phyloP scores from a whole-genome alignment of 2,113 vertebrate species.

The Cyrtonyx montezumae region DNA sequence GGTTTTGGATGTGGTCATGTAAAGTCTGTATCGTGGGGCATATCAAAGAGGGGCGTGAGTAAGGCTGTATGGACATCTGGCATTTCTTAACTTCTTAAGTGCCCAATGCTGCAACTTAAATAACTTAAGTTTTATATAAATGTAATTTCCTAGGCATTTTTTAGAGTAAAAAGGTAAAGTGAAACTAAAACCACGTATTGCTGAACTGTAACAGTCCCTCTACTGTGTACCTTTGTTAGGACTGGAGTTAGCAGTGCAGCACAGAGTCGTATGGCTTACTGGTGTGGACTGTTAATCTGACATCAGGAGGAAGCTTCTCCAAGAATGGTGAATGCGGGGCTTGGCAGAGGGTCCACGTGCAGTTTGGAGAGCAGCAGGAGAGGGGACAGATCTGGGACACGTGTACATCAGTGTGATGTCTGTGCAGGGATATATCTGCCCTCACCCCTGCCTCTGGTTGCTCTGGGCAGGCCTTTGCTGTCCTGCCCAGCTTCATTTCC shows the following conservation, averaged over 20 bases:
- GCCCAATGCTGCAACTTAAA: conserved; percentile 20
- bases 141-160: conserved; percentile 44
- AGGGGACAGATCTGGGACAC: not conserved
- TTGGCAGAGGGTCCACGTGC: accelerated
- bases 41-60: conserved; percentile 29
- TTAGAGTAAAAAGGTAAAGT: conserved; percentile 6
- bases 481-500: not conserved
- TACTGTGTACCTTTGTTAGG: not conserved
- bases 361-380: accelerated
- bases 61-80: conserved; percentile 38
- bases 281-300: not conserved
- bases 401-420: accelerated
- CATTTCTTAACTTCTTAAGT: conserved; percentile 55
- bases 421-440: not conserved
- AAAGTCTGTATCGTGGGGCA: not conserved
- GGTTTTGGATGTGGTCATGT: conserved; percentile 33
- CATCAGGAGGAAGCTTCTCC: not conserved
- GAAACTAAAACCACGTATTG: not conserved
- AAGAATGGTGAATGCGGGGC: accelerated
- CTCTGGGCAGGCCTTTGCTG: not conserved
- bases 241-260: not conserved
- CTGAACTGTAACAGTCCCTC: not conserved
- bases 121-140: conserved; percentile 28
- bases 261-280: not conserved
- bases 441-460: not conserved